These are phyloP conservation scores for Vireo altiloquus DNA, from an alignment of 2,113 vertebrate genomes.

Conservation along the genomic window DNA sequence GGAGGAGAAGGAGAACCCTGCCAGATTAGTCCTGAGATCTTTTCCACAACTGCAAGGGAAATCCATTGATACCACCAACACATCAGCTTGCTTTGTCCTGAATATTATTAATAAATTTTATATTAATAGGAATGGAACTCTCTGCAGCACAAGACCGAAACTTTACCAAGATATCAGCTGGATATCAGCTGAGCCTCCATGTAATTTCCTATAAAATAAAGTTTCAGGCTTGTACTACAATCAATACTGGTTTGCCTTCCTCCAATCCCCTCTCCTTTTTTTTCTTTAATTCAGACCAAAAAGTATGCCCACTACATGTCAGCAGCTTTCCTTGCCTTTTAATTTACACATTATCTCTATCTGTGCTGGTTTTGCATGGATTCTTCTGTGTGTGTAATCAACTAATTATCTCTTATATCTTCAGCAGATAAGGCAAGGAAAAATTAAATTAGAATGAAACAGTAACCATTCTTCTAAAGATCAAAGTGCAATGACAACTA, in stretches of 20 bases:
- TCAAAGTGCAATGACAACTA: slow-evolving; percentile 25
- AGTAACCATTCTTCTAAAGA: background rate
- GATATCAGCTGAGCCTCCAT: background rate
- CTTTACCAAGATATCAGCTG: background rate
- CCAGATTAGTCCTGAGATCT: background rate
- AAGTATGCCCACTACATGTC: background rate
- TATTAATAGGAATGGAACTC: background rate
- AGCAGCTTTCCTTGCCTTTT: background rate
- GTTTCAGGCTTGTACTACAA: background rate
- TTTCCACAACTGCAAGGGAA: background rate
- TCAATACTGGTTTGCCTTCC: background rate
- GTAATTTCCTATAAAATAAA: background rate
- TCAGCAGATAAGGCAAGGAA: slow-evolving; percentile 7
- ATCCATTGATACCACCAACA: background rate
- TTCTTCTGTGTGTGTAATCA: slow-evolving; percentile 9
- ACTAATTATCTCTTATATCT: slow-evolving; percentile 15
- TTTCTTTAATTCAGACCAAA: background rate
- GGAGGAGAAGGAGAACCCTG: background rate
- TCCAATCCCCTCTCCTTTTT: too few species aligned
- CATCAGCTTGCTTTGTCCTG: background rate
- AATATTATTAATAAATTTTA: background rate
- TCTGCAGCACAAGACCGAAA: background rate
- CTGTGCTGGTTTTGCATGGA: background rate
- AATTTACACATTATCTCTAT: background rate
- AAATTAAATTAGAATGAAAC: slow-evolving; percentile 7